Base-by-base conservation (phyloP, 2,113 vertebrate genomes). In the Lynx canadensis region DNA sequence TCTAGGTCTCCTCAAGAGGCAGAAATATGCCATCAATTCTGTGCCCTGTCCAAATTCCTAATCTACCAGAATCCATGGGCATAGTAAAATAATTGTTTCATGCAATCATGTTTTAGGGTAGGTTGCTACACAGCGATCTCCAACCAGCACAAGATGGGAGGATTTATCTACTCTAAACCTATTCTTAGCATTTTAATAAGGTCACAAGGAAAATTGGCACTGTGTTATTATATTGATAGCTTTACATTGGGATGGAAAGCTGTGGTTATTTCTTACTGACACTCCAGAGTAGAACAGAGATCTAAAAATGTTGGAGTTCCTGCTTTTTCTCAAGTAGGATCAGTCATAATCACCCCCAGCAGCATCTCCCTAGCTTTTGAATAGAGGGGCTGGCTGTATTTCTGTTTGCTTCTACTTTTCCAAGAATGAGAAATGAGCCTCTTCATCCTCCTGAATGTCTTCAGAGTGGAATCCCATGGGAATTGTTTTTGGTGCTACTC, bases 161-260 rank as follows among this genome's bases (percentile, higher is more conserved):
- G 50, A 36, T 73, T 82, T 33, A 63, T 82, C 69, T n/a, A 63
- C 27, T 95, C 10, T 2, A 63, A 31, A 68, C 13, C 38, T 86
- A 63, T 89, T 94, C 60, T 76, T 69, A 81, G 74, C 21, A 89
- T 85, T 94, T 92, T 92, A 96, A 63, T 15, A 68, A 63, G 33
- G 11, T 23, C 78, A 33, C 33, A 87, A 92, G 83, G 55, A 82
- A 96, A 87, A 87, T 60, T 65, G 38, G 6, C 90, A 83, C 38
- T 21, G 15, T 52, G 25, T 69, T 68, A 18, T 66, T 36, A 76
- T 83, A 63, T 83, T n/a, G 65, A 50, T 71, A 90, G 6, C 4
- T 81, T 63, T 66, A 69, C 23, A 9, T 8, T n/a, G 50, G 60
- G 57, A 66, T 11, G 29, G n/a, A 82, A 73, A 71, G 63, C 18